Conservation (phyloP, 64 coral and sea anemone genomes). For the Trachythela sp. region DNA sequence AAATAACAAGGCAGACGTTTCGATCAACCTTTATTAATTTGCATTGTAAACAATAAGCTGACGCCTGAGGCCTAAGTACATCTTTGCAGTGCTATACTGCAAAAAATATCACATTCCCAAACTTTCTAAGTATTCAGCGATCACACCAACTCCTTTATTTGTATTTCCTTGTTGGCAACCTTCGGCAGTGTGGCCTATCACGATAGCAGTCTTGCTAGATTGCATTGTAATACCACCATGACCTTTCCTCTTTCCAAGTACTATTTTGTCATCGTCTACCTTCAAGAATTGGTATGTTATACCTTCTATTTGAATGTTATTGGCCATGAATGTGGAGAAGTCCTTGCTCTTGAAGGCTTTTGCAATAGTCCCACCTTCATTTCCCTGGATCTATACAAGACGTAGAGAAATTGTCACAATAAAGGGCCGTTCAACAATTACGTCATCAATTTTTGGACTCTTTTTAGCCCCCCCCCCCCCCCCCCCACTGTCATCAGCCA, state of each 20-base stretch:
- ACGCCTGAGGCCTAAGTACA: background rate
- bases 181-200: conserved; percentile 52
- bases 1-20: too few species aligned
- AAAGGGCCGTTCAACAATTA: too few species aligned
- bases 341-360: conserved; percentile 60
- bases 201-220: conserved; percentile 65
- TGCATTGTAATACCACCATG: conserved; percentile 54
- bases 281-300: conserved; percentile 61
- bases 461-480: too few species aligned
- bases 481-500: too few species aligned
- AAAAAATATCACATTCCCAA: conserved; percentile 37
- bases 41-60: background rate
- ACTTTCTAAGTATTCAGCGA: conserved; percentile 79
- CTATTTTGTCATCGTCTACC: conserved; percentile 62
- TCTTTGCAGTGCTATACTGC: background rate
- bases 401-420: too few species aligned
- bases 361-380: conserved; percentile 47
- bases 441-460: too few species aligned
- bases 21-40: too few species aligned
- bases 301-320: conserved; percentile 41
- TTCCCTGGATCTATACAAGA: background rate
- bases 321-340: conserved; percentile 38
- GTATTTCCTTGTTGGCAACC: conserved; percentile 63
- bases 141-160: conserved; percentile 80
- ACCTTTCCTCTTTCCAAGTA: conserved; percentile 48